phyloP scores from a whole-genome alignment of 2,888 invertebrate genomes.

The Teinopalpus imperialis region DNA sequence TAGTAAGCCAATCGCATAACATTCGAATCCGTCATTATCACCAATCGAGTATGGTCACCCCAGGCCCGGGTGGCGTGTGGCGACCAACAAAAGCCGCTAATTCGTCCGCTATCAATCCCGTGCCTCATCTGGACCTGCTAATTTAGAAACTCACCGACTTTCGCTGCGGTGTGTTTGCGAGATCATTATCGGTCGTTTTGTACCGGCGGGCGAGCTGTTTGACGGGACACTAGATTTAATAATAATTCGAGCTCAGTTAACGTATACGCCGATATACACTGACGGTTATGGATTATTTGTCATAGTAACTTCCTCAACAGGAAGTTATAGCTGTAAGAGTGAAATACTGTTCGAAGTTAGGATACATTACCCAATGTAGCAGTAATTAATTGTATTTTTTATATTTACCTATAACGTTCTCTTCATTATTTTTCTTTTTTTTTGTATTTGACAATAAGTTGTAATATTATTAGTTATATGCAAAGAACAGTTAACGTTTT shows the following conservation, averaged over 20 bases:
- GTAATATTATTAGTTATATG: too few relatives aligned
- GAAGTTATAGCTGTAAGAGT: too few relatives aligned
- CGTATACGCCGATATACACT: background rate
- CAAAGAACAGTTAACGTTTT: too few relatives aligned
- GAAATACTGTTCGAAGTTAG: too few relatives aligned
- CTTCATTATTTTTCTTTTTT: too few relatives aligned
- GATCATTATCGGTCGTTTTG: conserved; percentile 39
- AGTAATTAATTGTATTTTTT: too few relatives aligned
- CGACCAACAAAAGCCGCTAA: conserved; percentile 66
- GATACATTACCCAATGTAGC: too few relatives aligned
- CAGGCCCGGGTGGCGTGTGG: conserved; percentile 37
- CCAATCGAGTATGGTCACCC: conserved; percentile 36
- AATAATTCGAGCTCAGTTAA: conserved; percentile 1
- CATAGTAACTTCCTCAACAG: too few relatives aligned
- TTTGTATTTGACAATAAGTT: too few relatives aligned
- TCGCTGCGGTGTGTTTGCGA: conserved; percentile 43
- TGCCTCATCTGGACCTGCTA: conserved; percentile 41
- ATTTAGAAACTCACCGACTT: conserved; percentile 53
- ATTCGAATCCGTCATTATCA: too few relatives aligned
- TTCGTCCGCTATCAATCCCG: conserved; percentile 63
- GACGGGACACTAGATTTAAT: background rate
- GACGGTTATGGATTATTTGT: background rate
- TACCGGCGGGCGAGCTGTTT: conserved; percentile 8
- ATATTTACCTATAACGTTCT: too few relatives aligned
- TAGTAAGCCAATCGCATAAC: too few relatives aligned